Conservation (phyloP, 2,797 vertebrate species). For the Sebastes variabilis region DNA sequence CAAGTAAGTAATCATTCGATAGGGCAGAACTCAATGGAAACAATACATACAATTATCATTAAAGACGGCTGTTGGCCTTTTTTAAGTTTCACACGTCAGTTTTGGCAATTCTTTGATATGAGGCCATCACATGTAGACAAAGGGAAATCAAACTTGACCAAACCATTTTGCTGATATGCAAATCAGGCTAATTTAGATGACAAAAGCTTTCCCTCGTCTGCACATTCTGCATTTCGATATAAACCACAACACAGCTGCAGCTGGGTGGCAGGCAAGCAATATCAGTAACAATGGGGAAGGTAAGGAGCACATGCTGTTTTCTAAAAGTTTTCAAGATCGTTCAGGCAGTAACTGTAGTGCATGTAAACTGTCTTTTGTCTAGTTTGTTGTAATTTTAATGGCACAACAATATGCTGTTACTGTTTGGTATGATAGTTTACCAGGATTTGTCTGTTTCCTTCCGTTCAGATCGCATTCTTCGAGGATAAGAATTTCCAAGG, state of each 20-base stretch:
- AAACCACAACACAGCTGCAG: constrained; percentile 67
- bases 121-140: constrained; percentile 59
- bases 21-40: background rate
- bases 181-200: constrained; percentile 71
- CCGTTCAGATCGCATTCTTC: constrained; percentile 69
- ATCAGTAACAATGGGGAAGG: constrained; percentile 70
- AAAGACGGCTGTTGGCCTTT: background rate
- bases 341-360: background rate
- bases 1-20: background rate
- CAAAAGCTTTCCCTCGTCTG: constrained; percentile 70
- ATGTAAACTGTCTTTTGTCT: background rate
- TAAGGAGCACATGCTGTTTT: constrained; percentile 44
- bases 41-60: background rate
- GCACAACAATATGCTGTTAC: background rate
- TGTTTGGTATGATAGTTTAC: constrained; percentile 4
- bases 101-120: constrained; percentile 54
- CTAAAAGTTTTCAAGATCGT: background rate
- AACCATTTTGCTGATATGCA: constrained; percentile 77
- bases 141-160: constrained; percentile 73
- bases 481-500: constrained; percentile 73
- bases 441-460: background rate
- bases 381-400: background rate
- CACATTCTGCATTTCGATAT: constrained; percentile 79
- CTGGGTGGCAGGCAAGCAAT: constrained; percentile 56
- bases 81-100: constrained; percentile 24